Conservation (phyloP, 2,888 invertebrate species). For the Mamestra brassicae region DNA sequence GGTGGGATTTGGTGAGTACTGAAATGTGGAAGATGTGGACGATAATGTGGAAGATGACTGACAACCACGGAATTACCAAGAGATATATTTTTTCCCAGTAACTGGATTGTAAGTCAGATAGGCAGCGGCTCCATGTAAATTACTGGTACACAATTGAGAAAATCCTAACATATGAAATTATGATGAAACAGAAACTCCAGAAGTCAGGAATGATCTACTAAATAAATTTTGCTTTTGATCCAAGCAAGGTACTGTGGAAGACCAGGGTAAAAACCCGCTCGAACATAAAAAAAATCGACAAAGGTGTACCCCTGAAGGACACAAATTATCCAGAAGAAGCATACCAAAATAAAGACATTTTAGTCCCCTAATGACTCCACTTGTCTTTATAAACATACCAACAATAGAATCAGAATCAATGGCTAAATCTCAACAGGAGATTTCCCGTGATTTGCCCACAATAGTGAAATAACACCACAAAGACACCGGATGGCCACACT, state of each 20-base stretch:
- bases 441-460: constrained; percentile 60
- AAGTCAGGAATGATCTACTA: background rate
- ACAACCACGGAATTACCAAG: too few species aligned
- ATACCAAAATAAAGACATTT: constrained; percentile 34
- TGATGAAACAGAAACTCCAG: too few species aligned
- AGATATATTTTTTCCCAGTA: too few species aligned
- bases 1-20: background rate
- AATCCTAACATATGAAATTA: background rate
- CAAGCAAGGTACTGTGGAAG: background rate
- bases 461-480: constrained; percentile 75
- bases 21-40: too few species aligned
- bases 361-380: constrained; percentile 43
- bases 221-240: background rate
- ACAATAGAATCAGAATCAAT: constrained; percentile 61
- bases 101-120: too few species aligned
- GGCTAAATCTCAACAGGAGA: constrained; percentile 56
- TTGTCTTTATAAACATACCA: constrained; percentile 45
- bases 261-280: background rate
- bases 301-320: constrained; percentile 1
- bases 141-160: too few species aligned
- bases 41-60: too few species aligned
- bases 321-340: constrained; percentile 27
- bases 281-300: background rate
- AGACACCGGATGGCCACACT: constrained; percentile 82
- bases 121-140: too few species aligned